phyloP scores from a whole-genome alignment of 2,888 invertebrate species.

The Drosophila algonquin region DNA sequence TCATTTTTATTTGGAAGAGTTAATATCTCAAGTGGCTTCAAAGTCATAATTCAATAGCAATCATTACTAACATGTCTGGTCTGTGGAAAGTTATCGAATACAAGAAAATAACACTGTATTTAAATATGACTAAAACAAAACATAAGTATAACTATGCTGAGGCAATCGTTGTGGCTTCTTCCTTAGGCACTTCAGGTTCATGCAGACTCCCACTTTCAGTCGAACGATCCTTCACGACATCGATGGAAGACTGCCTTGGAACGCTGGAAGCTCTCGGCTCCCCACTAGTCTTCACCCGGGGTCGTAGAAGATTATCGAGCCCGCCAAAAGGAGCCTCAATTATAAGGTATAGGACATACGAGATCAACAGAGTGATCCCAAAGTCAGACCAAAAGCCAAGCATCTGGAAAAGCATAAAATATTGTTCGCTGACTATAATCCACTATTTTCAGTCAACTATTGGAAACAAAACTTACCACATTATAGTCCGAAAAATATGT shows the following conservation, averaged over 20 bases:
- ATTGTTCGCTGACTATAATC: too few relatives aligned
- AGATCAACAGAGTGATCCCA: slow-evolving; percentile 3
- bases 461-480: slow-evolving; percentile 67
- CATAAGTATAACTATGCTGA: not conserved
- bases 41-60: too few relatives aligned
- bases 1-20: too few relatives aligned
- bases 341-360: slow-evolving; percentile 11
- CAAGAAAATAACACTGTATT: too few relatives aligned
- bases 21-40: too few relatives aligned
- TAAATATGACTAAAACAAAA: too few relatives aligned
- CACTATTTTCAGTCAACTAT: too few relatives aligned
- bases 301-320: slow-evolving; percentile 1
- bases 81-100: too few relatives aligned
- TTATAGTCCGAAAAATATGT: slow-evolving; percentile 72
- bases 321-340: slow-evolving; percentile 24
- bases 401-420: slow-evolving; percentile 7
- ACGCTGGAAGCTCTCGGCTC: not conserved
- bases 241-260: not conserved
- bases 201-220: not conserved
- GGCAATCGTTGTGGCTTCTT: not conserved
- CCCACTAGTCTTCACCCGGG: not conserved
- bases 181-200: too few relatives aligned
- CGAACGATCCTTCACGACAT: not conserved
- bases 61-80: too few relatives aligned
- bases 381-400: slow-evolving; percentile 17